Evolutionary conservation across 2,113 vertebrate species (phyloP).

Genomic region (Pterocles burchelli): DNA sequence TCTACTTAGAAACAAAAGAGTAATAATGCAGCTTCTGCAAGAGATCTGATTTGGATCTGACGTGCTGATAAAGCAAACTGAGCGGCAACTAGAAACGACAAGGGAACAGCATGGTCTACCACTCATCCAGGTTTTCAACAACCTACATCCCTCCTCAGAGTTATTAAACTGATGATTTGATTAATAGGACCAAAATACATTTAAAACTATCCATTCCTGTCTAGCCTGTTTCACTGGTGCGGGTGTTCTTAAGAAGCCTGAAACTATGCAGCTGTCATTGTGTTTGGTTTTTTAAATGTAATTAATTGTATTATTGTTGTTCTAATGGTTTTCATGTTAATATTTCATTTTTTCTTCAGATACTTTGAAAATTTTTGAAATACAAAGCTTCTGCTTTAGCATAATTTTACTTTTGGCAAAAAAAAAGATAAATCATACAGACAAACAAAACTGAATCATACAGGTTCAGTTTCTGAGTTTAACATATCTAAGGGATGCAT

Average conservation of each 20-base stretch:
- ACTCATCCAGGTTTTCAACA: not conserved
- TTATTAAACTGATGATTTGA: not conserved
- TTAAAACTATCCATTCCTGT: not conserved
- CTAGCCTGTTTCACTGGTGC: not conserved
- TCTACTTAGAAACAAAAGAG: not conserved
- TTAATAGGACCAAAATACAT: not conserved
- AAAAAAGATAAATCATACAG: not conserved
- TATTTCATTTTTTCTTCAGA: not conserved
- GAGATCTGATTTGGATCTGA: conserved; percentile 23
- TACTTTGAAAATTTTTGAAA: not conserved
- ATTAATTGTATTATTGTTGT: not conserved
- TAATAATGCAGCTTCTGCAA: not conserved
- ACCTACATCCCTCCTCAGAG: not conserved
- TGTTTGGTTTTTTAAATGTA: not conserved
- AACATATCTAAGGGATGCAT: not conserved
- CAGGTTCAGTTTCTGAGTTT: not conserved
- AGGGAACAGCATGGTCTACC: not conserved
- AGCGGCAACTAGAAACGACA: not conserved
- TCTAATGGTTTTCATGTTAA: not conserved
- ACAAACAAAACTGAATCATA: not conserved
- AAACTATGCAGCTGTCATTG: not conserved
- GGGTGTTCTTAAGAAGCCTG: not conserved
- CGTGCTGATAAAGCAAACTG: not conserved
- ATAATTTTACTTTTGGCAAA: not conserved
- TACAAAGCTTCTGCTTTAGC: not conserved